Base-by-base conservation (phyloP, 2,888 invertebrate genomes). In the Stenodema calcarata region DNA sequence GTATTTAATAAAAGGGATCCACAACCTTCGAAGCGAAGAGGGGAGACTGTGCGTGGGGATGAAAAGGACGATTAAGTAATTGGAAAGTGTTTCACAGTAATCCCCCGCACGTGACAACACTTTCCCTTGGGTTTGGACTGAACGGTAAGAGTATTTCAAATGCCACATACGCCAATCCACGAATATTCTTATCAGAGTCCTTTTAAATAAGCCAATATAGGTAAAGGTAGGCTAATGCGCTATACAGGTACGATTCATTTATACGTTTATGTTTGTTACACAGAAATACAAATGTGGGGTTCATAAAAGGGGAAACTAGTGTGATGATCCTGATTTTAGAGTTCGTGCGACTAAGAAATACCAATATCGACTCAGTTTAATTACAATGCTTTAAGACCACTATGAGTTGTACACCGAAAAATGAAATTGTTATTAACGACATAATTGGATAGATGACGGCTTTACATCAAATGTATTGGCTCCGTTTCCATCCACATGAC, bases 41-140 rank as follows among this genome's bases (percentile, higher is more conserved):
- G 78, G 42, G 78, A 23, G 41, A 44, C 18, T n/a, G 78, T 27
- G n/a, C 30, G 14, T 14, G 44, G 42, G 18, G 42, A 42, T 44
- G 78, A 27, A 78, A 42, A 44, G 44, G 41, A 62, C 78, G 42
- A 80, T 44, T 50, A 54, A 54, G 80, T 80, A 80, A 80, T 80
- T 80, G 80, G 80, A 80, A 80, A 54, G 9, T 50, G 54, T 16
- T 50, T n/a, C 50, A 7, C 30, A 27, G 28, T 80, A 35, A 80
- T 47, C 80, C 50, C 28, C 30, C 1, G 35, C 80, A 80, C 80
- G 80, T 80, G 80, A 80, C 80, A 50, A 16, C 80, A 50, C 80
- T 80, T 80, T 27, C 35, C 28, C 27, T 23, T 9, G 18, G 12
- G 62, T 18, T 18, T n/a, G 47, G 12, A 47, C 47, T 54, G n/a